Evolutionary conservation across 2,113 vertebrate species (phyloP), one percentile per base, ranked within the genome.

Genomic region (Cottus gobio): DNA sequence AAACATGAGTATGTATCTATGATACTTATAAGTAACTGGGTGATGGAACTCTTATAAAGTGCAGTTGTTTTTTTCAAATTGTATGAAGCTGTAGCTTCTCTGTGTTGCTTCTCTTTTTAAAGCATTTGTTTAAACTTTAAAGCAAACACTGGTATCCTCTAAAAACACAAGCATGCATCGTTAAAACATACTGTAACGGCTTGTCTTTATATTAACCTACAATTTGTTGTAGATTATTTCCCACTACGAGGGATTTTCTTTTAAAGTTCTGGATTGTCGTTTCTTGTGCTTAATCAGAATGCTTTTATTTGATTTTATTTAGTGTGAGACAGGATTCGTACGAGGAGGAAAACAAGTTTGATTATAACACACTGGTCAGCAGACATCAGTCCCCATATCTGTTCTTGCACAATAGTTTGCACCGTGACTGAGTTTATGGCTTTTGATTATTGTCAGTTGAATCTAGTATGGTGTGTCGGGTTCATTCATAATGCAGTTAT

Each of bases 1-100:
- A 83, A 87, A 86, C 72, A 37, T 2, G 0, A 42, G 92, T 91
- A 92, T 87, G 91, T 92, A 91, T 91, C 91, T 88, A 37, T 93
- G 92, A 93, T 93, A 93, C 93, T 74, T 68, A 16, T 63, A 6
- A 75, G 56, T 89, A 85, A 85, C 54, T 71, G 18, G 44, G 42
- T 72, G 56, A 71, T 57, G 16, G 7, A 22, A 61, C 31, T 74
- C 13, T 30, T 11, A 10, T 48, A 7, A 31, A 62, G 39, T 65
- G 28, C 20, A 42, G 15, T 28, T 67, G 9, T 22, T 70, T 76
- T 69, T 50, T 34, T 34, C 5, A 46, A 62, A 57, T 36, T 26
- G 36, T 71, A 54, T 75, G 64, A 67, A 71, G 39, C 65, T 63
- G 26, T 39, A 7, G 28, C 24, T 73, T 12, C 7, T 7, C 1